A percentile compares a stretch with the other conserved stretches of the same genome.
These are phyloP conservation scores for Adelges cooleyi DNA, from an alignment of 1,140 invertebrate species.

Conservation along the genomic window DNA sequence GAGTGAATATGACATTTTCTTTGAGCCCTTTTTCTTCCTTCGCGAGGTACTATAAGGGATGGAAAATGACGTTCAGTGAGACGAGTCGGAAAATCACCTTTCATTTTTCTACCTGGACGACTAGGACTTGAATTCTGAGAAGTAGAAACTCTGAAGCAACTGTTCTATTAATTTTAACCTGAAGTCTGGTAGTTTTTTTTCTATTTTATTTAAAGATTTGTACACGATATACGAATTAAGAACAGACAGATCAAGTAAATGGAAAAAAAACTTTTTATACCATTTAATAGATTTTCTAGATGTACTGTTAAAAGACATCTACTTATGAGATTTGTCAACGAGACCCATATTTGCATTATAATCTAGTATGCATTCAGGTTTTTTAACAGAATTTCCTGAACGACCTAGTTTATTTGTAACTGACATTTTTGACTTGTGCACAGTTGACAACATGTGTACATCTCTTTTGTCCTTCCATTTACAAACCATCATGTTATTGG, in stretches of 20 bases:
- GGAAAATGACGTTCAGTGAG: not conserved
- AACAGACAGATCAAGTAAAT: not conserved
- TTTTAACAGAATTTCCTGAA: not conserved
- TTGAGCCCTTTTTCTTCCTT: not conserved
- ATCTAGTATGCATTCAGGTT: not conserved
- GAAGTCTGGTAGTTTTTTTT: not conserved
- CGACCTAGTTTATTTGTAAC: not conserved
- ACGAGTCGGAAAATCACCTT: not conserved
- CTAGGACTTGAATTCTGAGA: not conserved
- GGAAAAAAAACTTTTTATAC: not conserved
- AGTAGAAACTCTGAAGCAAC: not conserved
- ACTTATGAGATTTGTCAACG: not conserved
- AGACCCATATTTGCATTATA: not conserved
- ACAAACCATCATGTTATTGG: constrained; percentile 29
- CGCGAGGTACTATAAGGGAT: not conserved
- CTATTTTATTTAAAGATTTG: not conserved
- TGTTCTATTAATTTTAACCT: not conserved
- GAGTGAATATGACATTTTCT: not conserved
- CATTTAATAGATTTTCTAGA: not conserved
- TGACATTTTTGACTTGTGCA: constrained; percentile 10
- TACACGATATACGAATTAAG: not conserved
- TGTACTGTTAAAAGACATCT: not conserved
- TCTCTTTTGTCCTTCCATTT: constrained; percentile 35
- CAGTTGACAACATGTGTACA: constrained; percentile 32
- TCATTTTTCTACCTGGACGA: not conserved